phyloP scores from a whole-genome alignment of 2,113 vertebrate species.

The Myocastor coypus region DNA sequence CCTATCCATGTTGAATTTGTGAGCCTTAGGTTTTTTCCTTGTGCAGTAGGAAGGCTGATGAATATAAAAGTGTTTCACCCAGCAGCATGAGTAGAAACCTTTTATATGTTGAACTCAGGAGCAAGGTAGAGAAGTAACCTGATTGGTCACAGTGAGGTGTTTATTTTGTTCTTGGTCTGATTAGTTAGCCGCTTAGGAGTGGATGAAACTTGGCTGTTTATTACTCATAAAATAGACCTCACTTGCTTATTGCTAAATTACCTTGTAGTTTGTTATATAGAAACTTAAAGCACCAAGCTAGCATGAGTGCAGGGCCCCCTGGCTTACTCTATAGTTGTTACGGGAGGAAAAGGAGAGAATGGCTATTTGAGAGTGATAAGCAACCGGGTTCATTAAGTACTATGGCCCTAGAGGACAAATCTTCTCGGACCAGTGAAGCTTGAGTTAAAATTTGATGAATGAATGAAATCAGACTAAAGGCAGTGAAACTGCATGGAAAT shows the following conservation, averaged over 20 bases:
- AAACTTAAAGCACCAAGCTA: not conserved
- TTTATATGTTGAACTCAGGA: not conserved
- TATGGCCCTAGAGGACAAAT: not conserved
- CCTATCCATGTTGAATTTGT: not conserved
- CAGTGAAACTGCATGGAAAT: not conserved
- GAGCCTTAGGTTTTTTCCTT: not conserved
- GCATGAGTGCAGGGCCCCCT: not conserved
- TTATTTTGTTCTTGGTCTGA: not conserved
- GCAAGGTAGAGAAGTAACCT: not conserved
- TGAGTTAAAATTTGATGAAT: not conserved
- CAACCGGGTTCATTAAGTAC: not conserved
- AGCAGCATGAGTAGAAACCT: not conserved
- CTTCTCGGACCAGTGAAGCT: not conserved
- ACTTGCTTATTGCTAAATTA: not conserved
- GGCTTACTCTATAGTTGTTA: not conserved
- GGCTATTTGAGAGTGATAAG: not conserved
- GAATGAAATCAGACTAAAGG: not conserved
- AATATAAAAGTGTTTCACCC: not conserved
- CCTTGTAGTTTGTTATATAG: not conserved
- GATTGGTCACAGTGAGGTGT: not conserved
- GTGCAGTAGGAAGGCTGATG: not conserved
- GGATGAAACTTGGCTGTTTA: not conserved
- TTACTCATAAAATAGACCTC: not conserved
- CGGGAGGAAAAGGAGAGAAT: not conserved
- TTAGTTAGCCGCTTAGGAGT: not conserved